Evolutionary conservation across 2,888 invertebrate genomes (phyloP).

Genomic region (Tenthredo mesomela): DNA sequence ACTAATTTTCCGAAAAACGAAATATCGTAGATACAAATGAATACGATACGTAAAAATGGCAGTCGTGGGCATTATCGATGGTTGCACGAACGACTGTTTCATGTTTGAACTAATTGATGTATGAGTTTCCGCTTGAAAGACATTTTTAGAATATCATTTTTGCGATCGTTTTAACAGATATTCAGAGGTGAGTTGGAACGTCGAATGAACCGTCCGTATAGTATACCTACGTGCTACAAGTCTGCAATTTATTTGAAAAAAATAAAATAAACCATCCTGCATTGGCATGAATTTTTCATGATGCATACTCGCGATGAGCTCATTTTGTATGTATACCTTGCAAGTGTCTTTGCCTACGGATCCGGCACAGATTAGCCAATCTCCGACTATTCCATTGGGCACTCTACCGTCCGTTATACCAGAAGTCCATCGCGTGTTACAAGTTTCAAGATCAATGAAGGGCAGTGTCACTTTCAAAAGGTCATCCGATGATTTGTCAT

Average conservation of each 20-base stretch:
- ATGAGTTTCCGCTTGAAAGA: background rate
- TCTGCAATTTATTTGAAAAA: background rate
- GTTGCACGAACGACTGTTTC: no score
- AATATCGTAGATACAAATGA: no score
- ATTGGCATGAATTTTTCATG: background rate
- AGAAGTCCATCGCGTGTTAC: slow-evolving; percentile 70
- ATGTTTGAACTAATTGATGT: background rate
- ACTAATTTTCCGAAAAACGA: no score
- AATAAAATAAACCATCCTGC: background rate
- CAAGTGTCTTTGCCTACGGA: slow-evolving; percentile 79
- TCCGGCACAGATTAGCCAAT: slow-evolving; percentile 81
- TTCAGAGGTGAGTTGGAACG: background rate
- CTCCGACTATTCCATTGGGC: slow-evolving; percentile 76
- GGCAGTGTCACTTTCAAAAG: slow-evolving; percentile 80
- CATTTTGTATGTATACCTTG: slow-evolving; percentile 71
- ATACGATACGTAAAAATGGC: no score
- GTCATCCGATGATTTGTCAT: slow-evolving; percentile 68
- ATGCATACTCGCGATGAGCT: background rate
- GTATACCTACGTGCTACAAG: background rate
- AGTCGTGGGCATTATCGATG: no score
- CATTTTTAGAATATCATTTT: background rate
- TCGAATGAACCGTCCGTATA: background rate
- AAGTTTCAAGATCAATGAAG: slow-evolving; percentile 72
- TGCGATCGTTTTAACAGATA: background rate
- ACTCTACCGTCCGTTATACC: slow-evolving; percentile 70